A percentile compares a stretch with the other conserved stretches of the same genome.
Evolutionary conservation across 2,797 vertebrate species (phyloP).

Genomic region (Danionella dracula): DNA sequence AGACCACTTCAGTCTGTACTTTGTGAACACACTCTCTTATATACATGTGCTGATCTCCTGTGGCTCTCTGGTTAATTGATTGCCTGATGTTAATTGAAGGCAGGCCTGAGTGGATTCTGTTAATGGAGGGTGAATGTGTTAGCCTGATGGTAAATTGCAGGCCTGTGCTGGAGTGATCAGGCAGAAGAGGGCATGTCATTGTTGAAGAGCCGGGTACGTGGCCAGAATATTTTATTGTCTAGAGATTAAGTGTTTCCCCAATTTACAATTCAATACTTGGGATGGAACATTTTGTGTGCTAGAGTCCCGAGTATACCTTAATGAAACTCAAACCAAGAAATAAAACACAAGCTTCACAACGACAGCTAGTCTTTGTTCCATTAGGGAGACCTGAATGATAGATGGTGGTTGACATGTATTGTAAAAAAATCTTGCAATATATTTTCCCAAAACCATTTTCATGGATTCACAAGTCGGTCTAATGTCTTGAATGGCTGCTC

Average conservation of each 20-base stretch:
- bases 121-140: conserved; percentile 63
- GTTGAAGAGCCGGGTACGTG: conserved; percentile 34
- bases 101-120: conserved; percentile 65
- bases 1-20: conserved; percentile 21
- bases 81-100: conserved; percentile 64
- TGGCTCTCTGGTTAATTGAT: conserved; percentile 63
- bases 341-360: no score
- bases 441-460: conserved; percentile 43
- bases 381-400: conserved; percentile 10
- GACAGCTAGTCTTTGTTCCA: conserved; percentile 12
- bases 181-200: conserved; percentile 45
- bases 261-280: no score
- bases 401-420: conserved; percentile 36
- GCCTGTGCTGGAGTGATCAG: conserved; percentile 54
- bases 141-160: conserved; percentile 59
- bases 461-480: conserved; percentile 43
- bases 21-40: conserved; percentile 24
- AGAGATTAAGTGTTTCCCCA: no score
- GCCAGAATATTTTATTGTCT: conserved; percentile 10
- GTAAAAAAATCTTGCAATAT: conserved; percentile 31
- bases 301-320: no score
- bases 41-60: conserved; percentile 38
- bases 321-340: no score
- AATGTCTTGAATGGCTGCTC: conserved; percentile 44
- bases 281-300: no score